Evolutionary conservation across 2,888 invertebrate species (phyloP).

Genomic region (Lysandra coridon): DNA sequence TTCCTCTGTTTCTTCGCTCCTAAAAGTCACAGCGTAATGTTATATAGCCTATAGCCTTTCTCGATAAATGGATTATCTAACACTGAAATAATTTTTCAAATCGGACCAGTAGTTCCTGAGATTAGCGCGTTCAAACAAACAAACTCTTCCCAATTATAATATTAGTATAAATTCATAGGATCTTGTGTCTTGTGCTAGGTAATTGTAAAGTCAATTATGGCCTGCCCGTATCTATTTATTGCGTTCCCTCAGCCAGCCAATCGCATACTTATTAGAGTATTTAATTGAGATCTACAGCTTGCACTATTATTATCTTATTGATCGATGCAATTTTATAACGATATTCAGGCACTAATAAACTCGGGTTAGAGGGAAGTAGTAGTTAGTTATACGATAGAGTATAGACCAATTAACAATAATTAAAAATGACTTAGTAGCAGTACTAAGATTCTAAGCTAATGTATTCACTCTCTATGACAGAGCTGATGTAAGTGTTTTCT

Average conservation of each 20-base stretch:
- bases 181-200: conserved; percentile 5
- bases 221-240: not conserved
- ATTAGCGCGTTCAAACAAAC: too few relatives aligned
- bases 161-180: not conserved
- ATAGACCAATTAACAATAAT: not conserved
- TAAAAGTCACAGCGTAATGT: too few relatives aligned
- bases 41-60: too few relatives aligned
- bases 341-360: conserved; percentile 8
- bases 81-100: too few relatives aligned
- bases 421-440: not conserved
- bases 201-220: conserved; percentile 29
- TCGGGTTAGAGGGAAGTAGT: not conserved
- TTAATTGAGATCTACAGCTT: conserved; percentile 24
- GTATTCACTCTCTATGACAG: not conserved
- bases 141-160: too few relatives aligned
- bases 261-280: conserved; percentile 23
- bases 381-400: not conserved
- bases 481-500: not conserved
- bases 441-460: too few relatives aligned
- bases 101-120: too few relatives aligned
- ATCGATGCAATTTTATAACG: conserved; percentile 20
- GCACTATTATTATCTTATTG: conserved; percentile 16
- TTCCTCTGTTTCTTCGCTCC: too few relatives aligned
- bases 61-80: too few relatives aligned
- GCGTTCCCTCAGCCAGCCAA: conserved; percentile 2